Conservation (phyloP, 2,888 invertebrate genomes). For the Eilema griseolum region DNA sequence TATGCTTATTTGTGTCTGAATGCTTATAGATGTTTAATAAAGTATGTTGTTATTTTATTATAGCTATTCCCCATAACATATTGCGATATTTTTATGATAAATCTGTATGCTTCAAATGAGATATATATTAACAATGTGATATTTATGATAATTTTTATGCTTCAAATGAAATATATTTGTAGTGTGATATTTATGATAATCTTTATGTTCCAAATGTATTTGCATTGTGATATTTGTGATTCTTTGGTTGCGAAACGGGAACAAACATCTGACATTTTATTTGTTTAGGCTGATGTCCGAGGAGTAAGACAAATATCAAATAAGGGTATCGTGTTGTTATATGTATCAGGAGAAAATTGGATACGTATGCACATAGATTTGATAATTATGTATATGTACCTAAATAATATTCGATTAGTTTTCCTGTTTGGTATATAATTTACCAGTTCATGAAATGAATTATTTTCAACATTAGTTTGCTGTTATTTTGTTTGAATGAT, state of each 20-base stretch:
- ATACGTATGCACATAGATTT: not conserved
- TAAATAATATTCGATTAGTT: too few species aligned
- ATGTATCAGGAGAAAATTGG: not conserved
- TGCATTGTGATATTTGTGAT: slow-evolving; percentile 19
- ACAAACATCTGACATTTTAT: slow-evolving; percentile 13
- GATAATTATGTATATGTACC: not conserved
- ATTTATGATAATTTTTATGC: slow-evolving; percentile 22
- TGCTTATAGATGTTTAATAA: slow-evolving; percentile 6
- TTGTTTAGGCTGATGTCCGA: slow-evolving; percentile 24
- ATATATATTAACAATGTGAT: slow-evolving; percentile 5
- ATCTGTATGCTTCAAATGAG: slow-evolving; percentile 12
- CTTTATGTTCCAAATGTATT: slow-evolving; percentile 2
- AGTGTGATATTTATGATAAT: slow-evolving; percentile 22
- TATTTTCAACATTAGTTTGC: too few species aligned
- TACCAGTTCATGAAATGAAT: too few species aligned
- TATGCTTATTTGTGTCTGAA: not conserved
- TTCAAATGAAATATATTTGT: not conserved
- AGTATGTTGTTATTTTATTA: slow-evolving; percentile 20
- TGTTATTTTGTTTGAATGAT: not conserved
- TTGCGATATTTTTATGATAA: slow-evolving; percentile 14
- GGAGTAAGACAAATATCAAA: slow-evolving; percentile 22
- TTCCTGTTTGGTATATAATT: too few species aligned
- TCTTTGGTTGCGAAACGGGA: slow-evolving; percentile 24
- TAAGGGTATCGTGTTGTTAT: not conserved
- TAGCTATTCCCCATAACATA: slow-evolving; percentile 19